These are phyloP conservation scores for Lasiurus cinereus DNA, from an alignment of 2,113 vertebrate species.

Conservation along the genomic window DNA sequence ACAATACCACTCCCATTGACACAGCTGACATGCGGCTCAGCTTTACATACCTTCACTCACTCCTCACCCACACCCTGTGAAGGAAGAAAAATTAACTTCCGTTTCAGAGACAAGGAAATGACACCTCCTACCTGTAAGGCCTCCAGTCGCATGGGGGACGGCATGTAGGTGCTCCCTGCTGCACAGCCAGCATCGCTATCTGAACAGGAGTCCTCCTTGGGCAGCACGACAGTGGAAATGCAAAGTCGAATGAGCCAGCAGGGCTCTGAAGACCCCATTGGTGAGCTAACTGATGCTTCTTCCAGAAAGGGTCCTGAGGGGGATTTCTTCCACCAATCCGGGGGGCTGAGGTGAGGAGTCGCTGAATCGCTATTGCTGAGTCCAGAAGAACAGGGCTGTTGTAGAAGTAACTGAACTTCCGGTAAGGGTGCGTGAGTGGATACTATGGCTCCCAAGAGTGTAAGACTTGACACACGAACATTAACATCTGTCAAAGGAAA, in stretches of 20 bases:
- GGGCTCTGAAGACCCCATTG: conserved; percentile 29
- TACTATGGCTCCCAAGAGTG: conserved; percentile 93
- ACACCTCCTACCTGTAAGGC: conserved; percentile 92
- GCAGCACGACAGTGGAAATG: conserved; percentile 89
- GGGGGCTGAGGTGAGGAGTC: conserved; percentile 76
- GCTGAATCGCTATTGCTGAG: conserved; percentile 56
- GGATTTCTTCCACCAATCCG: conserved; percentile 88
- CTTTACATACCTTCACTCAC: background rate
- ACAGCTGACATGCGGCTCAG: accelerated
- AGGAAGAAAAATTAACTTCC: background rate
- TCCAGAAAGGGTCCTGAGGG: conserved; percentile 63
- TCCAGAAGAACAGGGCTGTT: conserved; percentile 90
- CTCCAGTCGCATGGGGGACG: conserved; percentile 94
- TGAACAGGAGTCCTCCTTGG: conserved; percentile 91
- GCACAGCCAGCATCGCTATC: conserved; percentile 87
- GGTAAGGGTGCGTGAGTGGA: conserved; percentile 94
- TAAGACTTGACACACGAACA: conserved; percentile 96
- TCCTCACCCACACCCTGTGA: background rate
- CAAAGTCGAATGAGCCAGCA: conserved; percentile 96
- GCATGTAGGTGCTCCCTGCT: conserved; percentile 86
- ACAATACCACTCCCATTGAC: background rate
- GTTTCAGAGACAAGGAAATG: background rate
- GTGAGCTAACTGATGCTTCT: conserved; percentile 34
- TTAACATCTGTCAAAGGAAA: conserved; percentile 92
- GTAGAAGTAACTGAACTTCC: conserved; percentile 95